A percentile compares a stretch with the other conserved stretches of the same genome.
phyloP scores from a whole-genome alignment of 2,888 invertebrate species.

The Patella depressa region DNA sequence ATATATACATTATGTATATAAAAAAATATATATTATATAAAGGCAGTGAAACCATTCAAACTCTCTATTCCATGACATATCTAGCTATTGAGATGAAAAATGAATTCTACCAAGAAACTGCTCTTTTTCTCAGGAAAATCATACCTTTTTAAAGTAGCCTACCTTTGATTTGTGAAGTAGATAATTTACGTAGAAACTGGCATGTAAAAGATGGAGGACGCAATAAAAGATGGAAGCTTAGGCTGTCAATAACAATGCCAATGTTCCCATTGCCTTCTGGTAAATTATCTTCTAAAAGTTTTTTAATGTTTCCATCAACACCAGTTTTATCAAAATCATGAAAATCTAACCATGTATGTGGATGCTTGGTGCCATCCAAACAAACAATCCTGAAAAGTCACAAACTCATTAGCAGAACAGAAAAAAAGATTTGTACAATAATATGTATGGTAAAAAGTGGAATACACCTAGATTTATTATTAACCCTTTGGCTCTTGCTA shows the following conservation, averaged over 20 bases:
- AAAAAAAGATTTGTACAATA: too few species aligned
- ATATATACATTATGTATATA: too few species aligned
- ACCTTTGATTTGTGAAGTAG: not conserved
- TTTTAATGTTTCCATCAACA: not conserved
- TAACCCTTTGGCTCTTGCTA: too few species aligned
- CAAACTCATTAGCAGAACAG: too few species aligned
- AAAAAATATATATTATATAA: too few species aligned
- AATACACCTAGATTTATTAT: too few species aligned
- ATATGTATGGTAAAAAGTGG: too few species aligned
- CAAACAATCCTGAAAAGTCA: not conserved
- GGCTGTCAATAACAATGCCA: not conserved
- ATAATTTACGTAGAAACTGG: conserved; percentile 1
- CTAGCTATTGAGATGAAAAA: too few species aligned
- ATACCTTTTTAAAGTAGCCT: not conserved
- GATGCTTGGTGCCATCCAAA: not conserved
- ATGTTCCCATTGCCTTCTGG: not conserved
- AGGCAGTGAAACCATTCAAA: too few species aligned
- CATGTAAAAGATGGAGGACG: conserved; percentile 8
- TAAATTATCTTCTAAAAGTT: not conserved
- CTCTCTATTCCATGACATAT: too few species aligned
- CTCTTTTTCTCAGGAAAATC: too few species aligned
- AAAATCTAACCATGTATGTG: conserved; percentile 3
- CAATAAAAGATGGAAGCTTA: conserved; percentile 2
- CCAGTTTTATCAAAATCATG: not conserved
- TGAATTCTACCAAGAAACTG: too few species aligned